Evolutionary conservation across 2,888 invertebrate genomes (phyloP), one percentile per base, ranked within the genome.

Genomic region (Autographa gamma): DNA sequence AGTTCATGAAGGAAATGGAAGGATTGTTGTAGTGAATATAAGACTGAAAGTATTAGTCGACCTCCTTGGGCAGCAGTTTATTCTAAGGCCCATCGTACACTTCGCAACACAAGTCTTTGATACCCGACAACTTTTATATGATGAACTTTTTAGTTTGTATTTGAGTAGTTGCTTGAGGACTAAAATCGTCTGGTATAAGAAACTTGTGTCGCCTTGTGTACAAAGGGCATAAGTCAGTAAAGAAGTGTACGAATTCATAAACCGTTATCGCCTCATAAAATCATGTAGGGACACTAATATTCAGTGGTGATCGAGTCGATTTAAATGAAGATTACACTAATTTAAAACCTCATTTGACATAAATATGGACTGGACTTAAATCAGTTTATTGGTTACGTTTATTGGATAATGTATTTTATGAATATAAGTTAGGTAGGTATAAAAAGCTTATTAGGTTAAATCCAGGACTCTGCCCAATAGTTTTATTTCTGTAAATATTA

Each of bases 1-100:
- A 99, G 92, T 99, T 99, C 91, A 99, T 99, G 99, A 98, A 98
- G 91, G 99, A 99, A 96, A 99, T 99, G 98, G 98, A 99, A 89
- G 98, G 98, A 63, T 95, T 99, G 38, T 96, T 99, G 90, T 99
- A 97, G 62, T 56, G 52, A 31, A 11, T 58, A 31, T n/a, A 69
- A 66, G 77, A 76, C 80, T 71, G 59, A 18, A 38, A 19, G 13
- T 13, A 13, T 25, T 56, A 56, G 54, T 56, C 54, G 14, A 56
- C 54, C 54, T 56, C 19, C 1, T 56, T 56, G 19, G 54, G 19
- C 54, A 19, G 54, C 11, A 25, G 0, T 11, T 54, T 19, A 2
- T 5, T 34, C 34, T 34, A 34, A 8, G 25, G 25, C 25, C 25
- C 25, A 2, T 25, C 25, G 25, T 25, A 1, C 25, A 25, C 3